Percentiles rank a stretch among this genome's conserved stretches.
Conservation (phyloP, 2,888 invertebrate species). For the Cartodere bifasciata region DNA sequence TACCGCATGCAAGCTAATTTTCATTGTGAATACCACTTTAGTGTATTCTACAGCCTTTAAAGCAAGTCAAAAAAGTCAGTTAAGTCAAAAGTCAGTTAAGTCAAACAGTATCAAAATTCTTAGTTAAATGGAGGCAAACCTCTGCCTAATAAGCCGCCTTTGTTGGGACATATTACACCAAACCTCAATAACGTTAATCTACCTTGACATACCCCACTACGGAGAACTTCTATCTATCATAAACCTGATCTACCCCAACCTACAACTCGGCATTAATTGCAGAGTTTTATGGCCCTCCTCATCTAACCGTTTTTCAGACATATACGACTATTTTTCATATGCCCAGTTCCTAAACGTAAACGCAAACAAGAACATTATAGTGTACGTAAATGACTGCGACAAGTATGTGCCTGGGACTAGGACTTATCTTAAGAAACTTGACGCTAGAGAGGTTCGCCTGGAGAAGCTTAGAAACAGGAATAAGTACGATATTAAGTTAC, state of each 20-base stretch:
- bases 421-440: slow-evolving; percentile 18
- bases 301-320: slow-evolving; percentile 16
- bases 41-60: too few relatives aligned
- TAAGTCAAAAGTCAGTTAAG: too few relatives aligned
- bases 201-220: slow-evolving; percentile 9
- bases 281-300: slow-evolving; percentile 22
- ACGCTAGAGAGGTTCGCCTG: slow-evolving; percentile 16
- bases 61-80: too few relatives aligned
- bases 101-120: too few relatives aligned
- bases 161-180: slow-evolving; percentile 18
- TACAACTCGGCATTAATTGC: slow-evolving; percentile 14
- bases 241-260: slow-evolving; percentile 17
- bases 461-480: slow-evolving; percentile 16
- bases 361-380: slow-evolving; percentile 17
- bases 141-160: slow-evolving; percentile 19
- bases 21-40: too few relatives aligned
- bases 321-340: slow-evolving; percentile 21
- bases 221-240: slow-evolving; percentile 16
- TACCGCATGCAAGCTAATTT: too few relatives aligned
- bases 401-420: slow-evolving; percentile 17
- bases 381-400: slow-evolving; percentile 18
- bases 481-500: slow-evolving; percentile 21
- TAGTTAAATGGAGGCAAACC: slow-evolving; percentile 16
- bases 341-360: slow-evolving; percentile 17
- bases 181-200: slow-evolving; percentile 11